Percentiles rank a stretch among this genome's conserved stretches.
Evolutionary conservation across 2,797 vertebrate genomes (phyloP).

Genomic region (Gastrophryne carolinensis): DNA sequence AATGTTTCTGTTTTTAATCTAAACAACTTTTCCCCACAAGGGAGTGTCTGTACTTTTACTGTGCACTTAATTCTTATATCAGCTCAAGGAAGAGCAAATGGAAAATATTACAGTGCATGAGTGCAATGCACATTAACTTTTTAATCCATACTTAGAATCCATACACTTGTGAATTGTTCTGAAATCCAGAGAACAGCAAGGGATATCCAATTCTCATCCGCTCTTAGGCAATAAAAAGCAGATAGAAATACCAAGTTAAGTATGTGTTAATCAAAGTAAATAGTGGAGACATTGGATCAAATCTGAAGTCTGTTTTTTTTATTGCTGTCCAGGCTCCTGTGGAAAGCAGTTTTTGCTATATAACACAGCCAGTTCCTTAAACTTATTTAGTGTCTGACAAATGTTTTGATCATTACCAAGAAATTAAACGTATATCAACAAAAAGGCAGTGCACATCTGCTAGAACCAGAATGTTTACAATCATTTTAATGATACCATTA

Average conservation of each 20-base stretch:
- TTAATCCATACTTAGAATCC: constrained; percentile 30
- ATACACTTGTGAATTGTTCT: constrained; percentile 22
- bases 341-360: constrained; percentile 65
- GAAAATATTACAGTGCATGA: constrained; percentile 20
- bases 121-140: constrained; percentile 23
- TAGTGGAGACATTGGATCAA: constrained; percentile 57
- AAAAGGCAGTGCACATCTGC: constrained; percentile 66
- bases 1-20: not conserved
- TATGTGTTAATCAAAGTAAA: constrained; percentile 64
- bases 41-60: not conserved
- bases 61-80: not conserved
- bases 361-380: constrained; percentile 59
- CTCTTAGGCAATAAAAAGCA: constrained; percentile 51
- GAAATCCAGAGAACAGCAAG: constrained; percentile 26
- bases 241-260: constrained; percentile 53
- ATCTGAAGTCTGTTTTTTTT: constrained; percentile 67
- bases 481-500: constrained; percentile 72
- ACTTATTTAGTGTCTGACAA: constrained; percentile 60
- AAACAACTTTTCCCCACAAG: not conserved
- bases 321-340: constrained; percentile 63
- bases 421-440: constrained; percentile 61
- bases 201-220: constrained; percentile 41
- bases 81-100: constrained; percentile 9
- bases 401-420: constrained; percentile 70
- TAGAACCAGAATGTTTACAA: constrained; percentile 68